Evolutionary conservation across 2,113 vertebrate species (phyloP).

Genomic region (Craseonycteris thonglongyai): DNA sequence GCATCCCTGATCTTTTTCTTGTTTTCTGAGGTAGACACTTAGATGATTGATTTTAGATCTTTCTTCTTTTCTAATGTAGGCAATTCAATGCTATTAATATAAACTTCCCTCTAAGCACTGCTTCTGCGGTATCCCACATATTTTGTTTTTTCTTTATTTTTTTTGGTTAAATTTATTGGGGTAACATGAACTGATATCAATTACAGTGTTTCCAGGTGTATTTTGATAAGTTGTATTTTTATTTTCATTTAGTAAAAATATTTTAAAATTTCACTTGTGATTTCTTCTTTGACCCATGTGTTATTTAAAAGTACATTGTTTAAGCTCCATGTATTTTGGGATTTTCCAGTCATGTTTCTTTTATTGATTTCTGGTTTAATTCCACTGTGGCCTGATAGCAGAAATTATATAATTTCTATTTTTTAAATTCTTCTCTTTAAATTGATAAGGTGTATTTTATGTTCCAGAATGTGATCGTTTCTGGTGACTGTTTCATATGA

Average conservation of each 20-base stretch:
- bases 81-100: background rate
- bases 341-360: background rate
- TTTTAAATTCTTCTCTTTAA: background rate
- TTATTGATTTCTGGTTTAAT: background rate
- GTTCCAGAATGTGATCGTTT: background rate
- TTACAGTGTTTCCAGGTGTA: no score
- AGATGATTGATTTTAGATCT: background rate
- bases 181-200: no score
- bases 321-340: background rate
- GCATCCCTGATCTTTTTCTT: no score
- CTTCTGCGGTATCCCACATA: background rate
- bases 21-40: background rate
- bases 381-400: background rate
- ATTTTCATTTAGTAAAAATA: constrained; percentile 4
- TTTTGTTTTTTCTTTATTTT: background rate
- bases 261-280: background rate
- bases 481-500: background rate
- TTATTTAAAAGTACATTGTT: background rate
- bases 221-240: background rate
- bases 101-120: background rate
- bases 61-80: background rate
- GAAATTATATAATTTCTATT: background rate
- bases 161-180: no score
- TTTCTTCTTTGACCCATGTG: background rate
- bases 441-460: background rate